Conservation (phyloP, 2,888 invertebrate genomes). For the Plagodis dolabraria region DNA sequence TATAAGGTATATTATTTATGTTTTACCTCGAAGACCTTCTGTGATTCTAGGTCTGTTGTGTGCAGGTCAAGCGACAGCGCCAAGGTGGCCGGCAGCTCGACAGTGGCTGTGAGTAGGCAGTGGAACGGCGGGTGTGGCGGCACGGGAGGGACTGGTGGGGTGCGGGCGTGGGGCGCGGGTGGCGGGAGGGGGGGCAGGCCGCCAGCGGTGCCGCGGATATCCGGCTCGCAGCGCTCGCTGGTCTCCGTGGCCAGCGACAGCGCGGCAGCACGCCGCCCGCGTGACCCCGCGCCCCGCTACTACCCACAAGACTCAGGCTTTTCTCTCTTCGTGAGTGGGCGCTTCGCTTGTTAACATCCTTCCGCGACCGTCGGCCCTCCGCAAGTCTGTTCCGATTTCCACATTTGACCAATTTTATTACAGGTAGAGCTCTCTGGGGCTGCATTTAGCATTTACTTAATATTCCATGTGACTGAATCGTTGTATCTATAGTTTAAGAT, state of each 20-base stretch:
- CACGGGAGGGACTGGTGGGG: slow-evolving; percentile 44
- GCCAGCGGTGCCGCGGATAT: slow-evolving; percentile 59
- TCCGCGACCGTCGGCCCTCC: slow-evolving; percentile 52
- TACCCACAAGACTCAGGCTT: slow-evolving; percentile 76
- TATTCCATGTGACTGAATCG: too few relatives aligned
- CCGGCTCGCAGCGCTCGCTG: slow-evolving; percentile 78
- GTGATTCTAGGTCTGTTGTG: slow-evolving; percentile 27
- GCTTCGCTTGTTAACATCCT: slow-evolving; percentile 80
- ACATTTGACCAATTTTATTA: background rate
- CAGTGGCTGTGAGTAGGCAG: slow-evolving; percentile 84
- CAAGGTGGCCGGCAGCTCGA: slow-evolving; percentile 83
- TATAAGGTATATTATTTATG: background rate
- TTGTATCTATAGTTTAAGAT: too few relatives aligned
- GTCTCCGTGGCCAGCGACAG: slow-evolving; percentile 82
- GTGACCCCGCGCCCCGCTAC: slow-evolving; percentile 68
- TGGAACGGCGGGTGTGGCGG: slow-evolving; percentile 76
- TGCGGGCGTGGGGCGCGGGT: slow-evolving; percentile 45
- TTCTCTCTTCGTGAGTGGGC: slow-evolving; percentile 84
- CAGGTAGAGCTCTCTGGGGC: too few relatives aligned
- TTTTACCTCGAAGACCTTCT: slow-evolving; percentile 12
- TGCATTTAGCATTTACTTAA: too few relatives aligned
- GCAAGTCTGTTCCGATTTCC: slow-evolving; percentile 4
- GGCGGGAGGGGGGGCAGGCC: slow-evolving; percentile 56
- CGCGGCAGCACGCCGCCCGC: slow-evolving; percentile 75
- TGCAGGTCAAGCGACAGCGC: slow-evolving; percentile 88